phyloP scores from a whole-genome alignment of 2,888 invertebrate genomes.

The Amblyjoppa fuscipennis region DNA sequence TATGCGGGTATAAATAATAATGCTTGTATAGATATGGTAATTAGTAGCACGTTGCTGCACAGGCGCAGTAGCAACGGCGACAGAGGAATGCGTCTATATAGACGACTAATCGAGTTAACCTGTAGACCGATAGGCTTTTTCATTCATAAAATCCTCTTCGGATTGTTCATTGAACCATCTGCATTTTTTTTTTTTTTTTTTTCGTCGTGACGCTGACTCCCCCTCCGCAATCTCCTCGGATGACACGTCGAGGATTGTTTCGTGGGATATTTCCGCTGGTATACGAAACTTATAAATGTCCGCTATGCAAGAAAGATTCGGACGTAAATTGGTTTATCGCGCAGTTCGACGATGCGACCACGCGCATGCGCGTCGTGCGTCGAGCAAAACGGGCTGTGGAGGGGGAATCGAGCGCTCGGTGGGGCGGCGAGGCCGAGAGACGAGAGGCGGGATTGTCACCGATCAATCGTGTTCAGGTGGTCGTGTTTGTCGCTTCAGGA shows the following conservation, averaged over 20 bases:
- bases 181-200: neutral
- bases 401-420: slow-evolving; percentile 2
- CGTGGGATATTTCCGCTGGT: slow-evolving; percentile 2
- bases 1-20: slow-evolving; percentile 45
- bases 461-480: slow-evolving; percentile 71
- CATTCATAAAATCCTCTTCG: slow-evolving; percentile 8
- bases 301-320: neutral
- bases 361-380: slow-evolving; percentile 24
- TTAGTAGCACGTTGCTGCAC: slow-evolving; percentile 41
- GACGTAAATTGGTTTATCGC: slow-evolving; percentile 7
- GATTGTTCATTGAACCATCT: neutral
- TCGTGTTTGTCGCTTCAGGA: slow-evolving; percentile 53
- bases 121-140: neutral
- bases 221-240: neutral
- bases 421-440: neutral
- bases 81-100: neutral
- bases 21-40: slow-evolving; percentile 45
- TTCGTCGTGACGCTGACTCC: neutral
- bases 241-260: neutral
- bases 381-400: neutral
- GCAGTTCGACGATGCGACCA: slow-evolving; percentile 9
- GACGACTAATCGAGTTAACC: slow-evolving; percentile 18
- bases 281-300: slow-evolving; percentile 14
- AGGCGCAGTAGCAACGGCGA: slow-evolving; percentile 12
- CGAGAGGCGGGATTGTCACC: slow-evolving; percentile 65